Conservation (phyloP, 2,113 vertebrate genomes). For the Ailuropoda melanoleuca region DNA sequence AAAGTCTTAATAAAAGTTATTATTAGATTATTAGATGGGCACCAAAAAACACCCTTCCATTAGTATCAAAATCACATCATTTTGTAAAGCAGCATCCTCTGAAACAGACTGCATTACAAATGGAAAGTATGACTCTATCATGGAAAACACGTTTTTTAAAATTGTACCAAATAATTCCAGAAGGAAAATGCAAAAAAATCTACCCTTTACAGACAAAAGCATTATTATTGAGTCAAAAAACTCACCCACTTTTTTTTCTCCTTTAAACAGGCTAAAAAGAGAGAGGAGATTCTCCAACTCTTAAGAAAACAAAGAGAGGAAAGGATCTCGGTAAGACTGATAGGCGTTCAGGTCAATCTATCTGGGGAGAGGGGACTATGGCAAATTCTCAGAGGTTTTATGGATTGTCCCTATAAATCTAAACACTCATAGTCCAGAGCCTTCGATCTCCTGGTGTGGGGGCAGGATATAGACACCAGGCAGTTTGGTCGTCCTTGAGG, state of each 20-base stretch:
- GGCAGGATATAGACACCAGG: not conserved
- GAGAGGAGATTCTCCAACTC: constrained; percentile 84
- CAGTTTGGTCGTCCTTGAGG: not conserved
- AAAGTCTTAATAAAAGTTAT: constrained; percentile 7
- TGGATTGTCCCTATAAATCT: not conserved
- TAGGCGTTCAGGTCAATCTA: not conserved
- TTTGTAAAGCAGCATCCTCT: not conserved
- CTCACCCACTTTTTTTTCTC: not conserved
- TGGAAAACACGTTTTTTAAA: constrained; percentile 38
- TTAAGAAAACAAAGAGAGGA: constrained; percentile 86
- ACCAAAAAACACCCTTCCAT: not conserved
- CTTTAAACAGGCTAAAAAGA: constrained; percentile 83
- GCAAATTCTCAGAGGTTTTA: not conserved
- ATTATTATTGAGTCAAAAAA: constrained; percentile 13
- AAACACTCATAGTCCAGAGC: not conserved
- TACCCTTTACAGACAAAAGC: not conserved
- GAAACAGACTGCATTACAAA: not conserved
- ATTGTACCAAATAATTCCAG: not conserved
- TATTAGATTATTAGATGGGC: not conserved
- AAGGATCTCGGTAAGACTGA: constrained; percentile 81
- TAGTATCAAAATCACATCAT: not conserved
- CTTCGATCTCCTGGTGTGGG: not conserved
- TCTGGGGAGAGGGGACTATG: not conserved
- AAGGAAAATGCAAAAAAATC: not conserved
- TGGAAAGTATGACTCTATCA: constrained; percentile 2